phyloP scores from a whole-genome alignment of 2,113 vertebrate species.

The Gavia stellata region DNA sequence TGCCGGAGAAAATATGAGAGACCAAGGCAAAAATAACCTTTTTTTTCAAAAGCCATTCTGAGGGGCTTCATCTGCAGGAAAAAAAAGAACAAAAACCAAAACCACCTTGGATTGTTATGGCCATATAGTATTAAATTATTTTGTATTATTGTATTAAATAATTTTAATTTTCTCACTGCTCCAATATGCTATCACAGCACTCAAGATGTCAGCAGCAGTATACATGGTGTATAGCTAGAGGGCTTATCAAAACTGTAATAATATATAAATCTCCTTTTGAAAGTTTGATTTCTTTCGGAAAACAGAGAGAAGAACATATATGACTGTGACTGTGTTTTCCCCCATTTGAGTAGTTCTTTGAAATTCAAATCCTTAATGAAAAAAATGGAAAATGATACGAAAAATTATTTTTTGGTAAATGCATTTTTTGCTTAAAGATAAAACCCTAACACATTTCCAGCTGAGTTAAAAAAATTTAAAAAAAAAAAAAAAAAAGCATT shows the following conservation, averaged over 20 bases:
- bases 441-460: background rate
- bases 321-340: background rate
- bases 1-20: background rate
- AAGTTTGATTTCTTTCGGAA: background rate
- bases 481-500: background rate
- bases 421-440: background rate
- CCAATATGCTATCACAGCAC: background rate
- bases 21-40: background rate
- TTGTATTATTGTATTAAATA: background rate
- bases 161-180: background rate
- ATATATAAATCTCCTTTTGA: background rate
- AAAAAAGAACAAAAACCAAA: background rate
- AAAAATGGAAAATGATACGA: background rate
- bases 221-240: background rate
- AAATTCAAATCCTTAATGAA: background rate
- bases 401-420: background rate
- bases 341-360: background rate
- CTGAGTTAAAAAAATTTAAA: background rate
- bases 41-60: background rate
- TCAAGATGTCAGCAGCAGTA: background rate
- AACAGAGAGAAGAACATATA: background rate
- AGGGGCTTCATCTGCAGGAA: background rate
- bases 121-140: background rate
- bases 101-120: background rate
- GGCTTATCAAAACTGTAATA: background rate